Conservation (phyloP, 2,113 vertebrate species). For the Paracanthobrama guichenoti region DNA sequence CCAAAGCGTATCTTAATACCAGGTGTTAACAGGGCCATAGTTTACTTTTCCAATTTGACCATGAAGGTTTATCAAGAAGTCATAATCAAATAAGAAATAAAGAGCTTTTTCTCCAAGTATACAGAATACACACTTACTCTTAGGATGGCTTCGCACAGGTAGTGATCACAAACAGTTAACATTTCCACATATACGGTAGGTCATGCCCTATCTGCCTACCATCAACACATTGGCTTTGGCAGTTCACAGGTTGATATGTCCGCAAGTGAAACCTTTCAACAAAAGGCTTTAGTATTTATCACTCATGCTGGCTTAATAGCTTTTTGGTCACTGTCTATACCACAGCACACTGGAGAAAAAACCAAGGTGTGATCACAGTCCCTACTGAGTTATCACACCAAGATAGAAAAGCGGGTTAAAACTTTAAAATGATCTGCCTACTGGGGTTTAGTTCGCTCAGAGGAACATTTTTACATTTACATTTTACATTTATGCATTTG, state of each 20-base stretch:
- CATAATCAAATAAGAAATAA: not conserved
- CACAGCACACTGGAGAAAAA: not conserved
- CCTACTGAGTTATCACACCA: not conserved
- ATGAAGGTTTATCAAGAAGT: not conserved
- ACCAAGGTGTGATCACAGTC: constrained; percentile 23
- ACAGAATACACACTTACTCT: not conserved
- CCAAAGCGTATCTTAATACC: no score
- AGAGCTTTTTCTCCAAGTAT: not conserved
- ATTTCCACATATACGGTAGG: not conserved
- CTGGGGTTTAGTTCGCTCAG: not conserved
- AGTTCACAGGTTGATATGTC: not conserved
- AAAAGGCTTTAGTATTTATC: not conserved
- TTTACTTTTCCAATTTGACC: not conserved
- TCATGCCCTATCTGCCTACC: not conserved
- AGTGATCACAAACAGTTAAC: not conserved
- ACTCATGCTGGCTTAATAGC: not conserved
- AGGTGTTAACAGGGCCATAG: not conserved
- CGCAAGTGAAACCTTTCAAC: constrained; percentile 1
- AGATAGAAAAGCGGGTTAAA: not conserved
- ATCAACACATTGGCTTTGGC: constrained; percentile 5
- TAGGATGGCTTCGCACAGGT: not conserved
- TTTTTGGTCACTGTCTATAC: not conserved
- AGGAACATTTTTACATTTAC: not conserved
- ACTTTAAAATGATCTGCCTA: not conserved
- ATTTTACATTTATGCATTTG: no score